Base-by-base conservation (phyloP, 2,888 invertebrate genomes). In the Microchrysa polita region DNA sequence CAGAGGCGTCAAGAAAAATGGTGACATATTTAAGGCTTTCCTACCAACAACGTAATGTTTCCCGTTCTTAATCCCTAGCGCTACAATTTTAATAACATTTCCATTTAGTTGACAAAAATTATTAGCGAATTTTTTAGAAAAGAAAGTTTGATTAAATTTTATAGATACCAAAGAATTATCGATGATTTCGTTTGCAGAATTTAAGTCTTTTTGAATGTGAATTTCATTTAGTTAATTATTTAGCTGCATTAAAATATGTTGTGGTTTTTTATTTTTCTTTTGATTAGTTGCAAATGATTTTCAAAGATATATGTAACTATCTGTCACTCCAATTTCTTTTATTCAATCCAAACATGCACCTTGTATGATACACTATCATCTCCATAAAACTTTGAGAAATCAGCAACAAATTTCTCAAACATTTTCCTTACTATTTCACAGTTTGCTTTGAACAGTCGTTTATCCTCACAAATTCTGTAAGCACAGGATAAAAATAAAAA, bases 211-310 rank as follows among this genome's bases (percentile, higher is more conserved):
- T 53, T 34, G 23, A 18, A 40, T 69, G 9, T 7, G 42, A 44
- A 71, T 71, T n/a, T 74, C 34, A 18, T 42, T 60, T 2, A 22
- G 20, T 69, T 69, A 67, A 22, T 72, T 72, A 18, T 34, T 40
- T 20, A 74, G 1, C 72, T 74, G 67, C 27, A 48, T 23, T 48
- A 69, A 52, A 5, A 73, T 75, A 55, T 73, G 61, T 9, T 73
- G 65, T 44, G 65, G 69, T 27, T 69, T 73, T 52, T 55, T 69
- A 7, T 71, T 20, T 69, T 63, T 27, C 48, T 67, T 60, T 74
- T 74, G 9, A 74, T n/a, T 27, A 69, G 18, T 74, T 69, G 61
- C 61, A 76, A 72, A 42, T 57, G 74, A 59, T 77, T 77, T 73
- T 77, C 75, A 59, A 76, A 76, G 23, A n/a, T n/a, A n/a, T n/a